These are phyloP conservation scores for Pedetes capensis DNA, from an alignment of 2,113 vertebrate species.

Conservation along the genomic window DNA sequence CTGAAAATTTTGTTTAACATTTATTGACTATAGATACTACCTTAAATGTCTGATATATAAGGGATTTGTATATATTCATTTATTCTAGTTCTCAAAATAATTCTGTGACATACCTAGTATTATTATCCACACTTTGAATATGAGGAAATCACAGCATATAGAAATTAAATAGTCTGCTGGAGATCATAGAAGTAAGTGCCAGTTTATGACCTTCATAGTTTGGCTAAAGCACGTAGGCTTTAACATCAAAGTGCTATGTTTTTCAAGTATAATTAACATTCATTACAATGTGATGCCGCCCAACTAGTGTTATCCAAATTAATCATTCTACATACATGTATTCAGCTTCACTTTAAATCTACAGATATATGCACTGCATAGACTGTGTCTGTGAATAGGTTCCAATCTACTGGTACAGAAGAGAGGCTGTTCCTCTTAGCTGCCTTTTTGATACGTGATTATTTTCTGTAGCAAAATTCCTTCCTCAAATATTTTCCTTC, in stretches of 20 bases:
- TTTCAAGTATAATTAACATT: not conserved
- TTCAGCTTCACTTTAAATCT: not conserved
- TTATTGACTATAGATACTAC: not conserved
- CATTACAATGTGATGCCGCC: not conserved
- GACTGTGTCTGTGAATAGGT: not conserved
- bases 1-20: not conserved
- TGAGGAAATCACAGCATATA: not conserved
- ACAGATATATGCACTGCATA: accelerated
- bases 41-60: not conserved
- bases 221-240: too few species aligned
- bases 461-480: not conserved
- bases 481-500: conserved; percentile 38
- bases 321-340: not conserved
- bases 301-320: not conserved
- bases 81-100: not conserved
- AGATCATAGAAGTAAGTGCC: not conserved
- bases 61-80: not conserved
- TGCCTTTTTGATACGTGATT: not conserved
- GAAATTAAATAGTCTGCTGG: not conserved
- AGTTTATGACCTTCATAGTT: not conserved
- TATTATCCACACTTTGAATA: not conserved
- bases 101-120: not conserved
- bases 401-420: not conserved
- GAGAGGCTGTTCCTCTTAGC: not conserved
- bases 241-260: not conserved